Conservation (phyloP, 2,888 invertebrate species). For the Melipona beecheii region DNA sequence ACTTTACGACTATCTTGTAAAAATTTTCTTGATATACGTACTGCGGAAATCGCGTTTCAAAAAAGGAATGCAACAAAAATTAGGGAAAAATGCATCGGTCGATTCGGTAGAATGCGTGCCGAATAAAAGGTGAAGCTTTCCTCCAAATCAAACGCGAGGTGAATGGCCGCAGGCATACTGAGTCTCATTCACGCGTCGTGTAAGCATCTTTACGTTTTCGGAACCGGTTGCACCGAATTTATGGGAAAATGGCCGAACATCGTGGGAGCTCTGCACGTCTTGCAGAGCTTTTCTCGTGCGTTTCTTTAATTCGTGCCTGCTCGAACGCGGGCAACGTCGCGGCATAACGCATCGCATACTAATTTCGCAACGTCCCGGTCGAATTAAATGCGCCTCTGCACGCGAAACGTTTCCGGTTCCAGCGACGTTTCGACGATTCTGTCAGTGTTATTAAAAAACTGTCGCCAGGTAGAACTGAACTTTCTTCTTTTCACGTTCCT, state of each 20-base stretch:
- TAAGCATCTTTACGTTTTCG: conserved; percentile 74
- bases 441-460: neutral
- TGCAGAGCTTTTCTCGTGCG: conserved; percentile 38
- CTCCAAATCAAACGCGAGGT: conserved; percentile 61
- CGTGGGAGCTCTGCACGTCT: conserved; percentile 67
- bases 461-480: neutral
- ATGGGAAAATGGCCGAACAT: conserved; percentile 76
- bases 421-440: neutral
- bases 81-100: conserved; percentile 5
- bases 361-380: conserved; percentile 23
- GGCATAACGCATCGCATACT: conserved; percentile 40
- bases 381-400: conserved; percentile 42
- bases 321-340: conserved; percentile 37
- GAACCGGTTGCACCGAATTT: conserved; percentile 77
- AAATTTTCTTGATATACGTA: neutral
- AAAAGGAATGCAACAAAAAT: neutral
- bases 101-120: conserved; percentile 30
- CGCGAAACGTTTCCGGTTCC: conserved; percentile 49
- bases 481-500: neutral
- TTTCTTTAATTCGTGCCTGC: conserved; percentile 47
- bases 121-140: conserved; percentile 47
- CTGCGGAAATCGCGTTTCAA: conserved; percentile 5
- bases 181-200: conserved; percentile 74
- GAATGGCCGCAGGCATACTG: conserved; percentile 70
- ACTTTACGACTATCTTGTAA: conserved; percentile 13